phyloP scores from a whole-genome alignment of 2,888 invertebrate genomes.

The Sphecodes monilicornis region DNA sequence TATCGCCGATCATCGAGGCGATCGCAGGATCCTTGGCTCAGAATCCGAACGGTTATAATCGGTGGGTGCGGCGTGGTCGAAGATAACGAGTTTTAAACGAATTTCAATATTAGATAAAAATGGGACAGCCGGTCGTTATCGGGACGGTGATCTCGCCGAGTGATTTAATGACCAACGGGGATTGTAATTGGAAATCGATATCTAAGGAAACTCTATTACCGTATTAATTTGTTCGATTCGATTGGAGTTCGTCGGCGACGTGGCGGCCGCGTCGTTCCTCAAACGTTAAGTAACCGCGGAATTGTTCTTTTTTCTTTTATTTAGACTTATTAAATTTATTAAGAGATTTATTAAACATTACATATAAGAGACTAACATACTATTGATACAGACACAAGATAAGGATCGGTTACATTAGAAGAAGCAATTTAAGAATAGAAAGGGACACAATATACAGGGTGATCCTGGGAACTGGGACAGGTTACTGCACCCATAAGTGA shows the following conservation, averaged over 20 bases:
- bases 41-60: constrained; percentile 22
- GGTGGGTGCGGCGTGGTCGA: constrained; percentile 3
- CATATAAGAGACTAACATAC: no score
- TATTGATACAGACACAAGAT: no score
- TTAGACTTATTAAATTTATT: no score
- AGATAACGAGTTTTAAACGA: constrained; percentile 51
- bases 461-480: no score
- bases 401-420: no score
- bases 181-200: constrained; percentile 59
- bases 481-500: no score
- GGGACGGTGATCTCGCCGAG: constrained; percentile 34
- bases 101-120: constrained; percentile 54
- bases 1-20: constrained; percentile 13
- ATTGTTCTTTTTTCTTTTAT: background rate
- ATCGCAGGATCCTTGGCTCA: constrained; percentile 14
- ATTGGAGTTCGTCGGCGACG: constrained; percentile 21
- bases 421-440: no score
- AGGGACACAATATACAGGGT: no score
- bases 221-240: constrained; percentile 42
- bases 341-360: no score
- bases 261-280: background rate
- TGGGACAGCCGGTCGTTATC: constrained; percentile 51
- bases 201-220: constrained; percentile 42
- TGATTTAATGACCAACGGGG: constrained; percentile 48
- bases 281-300: background rate